Percentiles rank a stretch among this genome's conserved stretches.
phyloP scores from a whole-genome alignment of 2,113 vertebrate species.

The Toxotes chatareus region DNA sequence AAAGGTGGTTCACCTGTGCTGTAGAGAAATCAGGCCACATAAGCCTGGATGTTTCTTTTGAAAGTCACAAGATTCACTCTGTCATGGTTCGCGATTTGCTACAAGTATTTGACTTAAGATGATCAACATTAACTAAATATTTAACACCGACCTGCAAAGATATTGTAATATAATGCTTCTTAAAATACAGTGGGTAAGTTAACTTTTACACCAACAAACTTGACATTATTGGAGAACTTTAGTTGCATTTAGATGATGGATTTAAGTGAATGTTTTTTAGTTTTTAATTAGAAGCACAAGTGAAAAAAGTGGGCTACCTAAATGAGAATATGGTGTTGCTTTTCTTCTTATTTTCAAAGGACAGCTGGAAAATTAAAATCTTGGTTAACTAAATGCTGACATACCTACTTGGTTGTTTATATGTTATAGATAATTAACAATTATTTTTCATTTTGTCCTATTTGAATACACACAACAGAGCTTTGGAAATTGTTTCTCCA shows the following conservation, averaged over 20 bases:
- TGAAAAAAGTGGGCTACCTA: neutral
- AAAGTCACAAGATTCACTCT: neutral
- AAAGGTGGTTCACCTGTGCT: conserved; percentile 30
- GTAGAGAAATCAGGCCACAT: neutral
- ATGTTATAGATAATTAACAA: conserved; percentile 11
- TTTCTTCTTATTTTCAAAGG: neutral
- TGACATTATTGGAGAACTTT: neutral
- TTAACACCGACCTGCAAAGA: neutral
- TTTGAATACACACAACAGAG: neutral
- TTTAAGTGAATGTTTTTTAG: neutral
- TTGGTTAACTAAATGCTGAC: neutral
- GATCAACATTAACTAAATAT: neutral
- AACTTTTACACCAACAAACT: neutral
- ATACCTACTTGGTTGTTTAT: neutral
- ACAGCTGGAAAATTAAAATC: neutral
- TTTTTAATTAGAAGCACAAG: neutral
- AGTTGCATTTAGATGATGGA: neutral
- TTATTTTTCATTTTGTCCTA: neutral
- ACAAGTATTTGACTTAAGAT: neutral
- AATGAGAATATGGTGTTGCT: neutral
- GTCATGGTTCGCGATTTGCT: neutral
- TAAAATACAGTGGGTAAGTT: neutral
- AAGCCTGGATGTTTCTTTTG: neutral
- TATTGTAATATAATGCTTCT: neutral
- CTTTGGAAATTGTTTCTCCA: conserved; percentile 3